Percentiles rank a stretch among this genome's conserved stretches.
phyloP scores from a whole-genome alignment of 2,888 invertebrate species.

The Neoaliturus tenellus region DNA sequence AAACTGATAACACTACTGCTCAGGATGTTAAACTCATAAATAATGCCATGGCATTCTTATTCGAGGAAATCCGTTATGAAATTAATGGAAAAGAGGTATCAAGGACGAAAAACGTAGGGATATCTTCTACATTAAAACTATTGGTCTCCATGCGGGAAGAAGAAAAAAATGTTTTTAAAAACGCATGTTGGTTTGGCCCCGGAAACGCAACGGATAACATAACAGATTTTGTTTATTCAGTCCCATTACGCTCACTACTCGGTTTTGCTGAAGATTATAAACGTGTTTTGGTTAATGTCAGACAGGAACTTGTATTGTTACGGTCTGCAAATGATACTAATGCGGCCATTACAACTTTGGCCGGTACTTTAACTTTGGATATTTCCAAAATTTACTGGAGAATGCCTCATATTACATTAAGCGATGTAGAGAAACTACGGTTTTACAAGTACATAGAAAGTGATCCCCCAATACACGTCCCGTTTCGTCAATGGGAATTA shows the following conservation, averaged over 20 bases:
- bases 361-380: neutral
- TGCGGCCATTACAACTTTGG: neutral
- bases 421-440: neutral
- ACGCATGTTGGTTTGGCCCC: neutral
- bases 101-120: slow-evolving; percentile 21
- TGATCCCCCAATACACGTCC: neutral
- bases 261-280: neutral
- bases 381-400: neutral
- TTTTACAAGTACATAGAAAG: neutral
- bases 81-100: neutral
- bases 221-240: neutral
- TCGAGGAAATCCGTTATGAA: slow-evolving; percentile 29
- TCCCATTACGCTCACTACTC: neutral
- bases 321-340: neutral
- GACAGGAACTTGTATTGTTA: neutral
- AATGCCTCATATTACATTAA: neutral
- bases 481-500: slow-evolving; percentile 21
- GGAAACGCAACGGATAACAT: neutral
- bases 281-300: neutral
- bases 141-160: neutral
- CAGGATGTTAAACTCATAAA: neutral
- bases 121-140: neutral
- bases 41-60: slow-evolving; percentile 12
- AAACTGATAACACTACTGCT: neutral
- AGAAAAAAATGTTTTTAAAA: neutral